Evolutionary conservation across 2,888 invertebrate genomes (phyloP).

Genomic region (Drosophila prostipennis): DNA sequence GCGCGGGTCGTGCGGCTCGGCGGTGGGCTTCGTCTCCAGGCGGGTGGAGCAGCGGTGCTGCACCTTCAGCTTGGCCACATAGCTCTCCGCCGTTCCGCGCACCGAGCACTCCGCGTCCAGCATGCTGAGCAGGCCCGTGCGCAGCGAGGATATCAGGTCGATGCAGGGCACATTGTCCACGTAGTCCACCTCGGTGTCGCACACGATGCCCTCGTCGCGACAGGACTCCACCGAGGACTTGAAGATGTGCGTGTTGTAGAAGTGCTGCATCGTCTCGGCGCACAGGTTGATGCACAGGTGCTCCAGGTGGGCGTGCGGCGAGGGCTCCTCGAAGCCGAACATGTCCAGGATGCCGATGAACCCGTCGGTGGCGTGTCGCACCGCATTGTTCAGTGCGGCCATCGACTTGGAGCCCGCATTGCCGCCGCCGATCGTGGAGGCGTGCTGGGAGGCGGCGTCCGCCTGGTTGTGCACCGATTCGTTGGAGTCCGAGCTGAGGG

Average conservation of each 20-base stretch:
- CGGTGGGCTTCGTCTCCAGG: conserved; percentile 88
- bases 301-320: conserved; percentile 93
- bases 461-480: conserved; percentile 95
- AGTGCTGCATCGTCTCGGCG: conserved; percentile 98
- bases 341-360: conserved; percentile 98
- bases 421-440: conserved; percentile 90
- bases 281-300: conserved; percentile 97
- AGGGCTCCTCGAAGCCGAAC: conserved; percentile 98
- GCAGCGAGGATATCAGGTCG: conserved; percentile 96
- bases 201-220: conserved; percentile 95
- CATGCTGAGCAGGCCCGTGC: conserved; percentile 95
- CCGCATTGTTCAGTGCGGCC: conserved; percentile 96
- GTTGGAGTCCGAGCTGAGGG: conserved; percentile 93
- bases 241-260: conserved; percentile 98
- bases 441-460: conserved; percentile 93
- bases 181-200: conserved; percentile 96
- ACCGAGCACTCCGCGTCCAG: conserved; percentile 96
- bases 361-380: conserved; percentile 96
- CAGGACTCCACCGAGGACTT: conserved; percentile 97
- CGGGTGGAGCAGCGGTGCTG: conserved; percentile 93
- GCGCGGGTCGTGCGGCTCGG: conserved; percentile 91
- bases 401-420: conserved; percentile 94
- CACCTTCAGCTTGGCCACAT: conserved; percentile 91
- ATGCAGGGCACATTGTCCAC: conserved; percentile 97
- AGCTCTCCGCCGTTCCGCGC: conserved; percentile 91